Base-by-base conservation (phyloP, 2,113 vertebrate species). In the Platanista minor region DNA sequence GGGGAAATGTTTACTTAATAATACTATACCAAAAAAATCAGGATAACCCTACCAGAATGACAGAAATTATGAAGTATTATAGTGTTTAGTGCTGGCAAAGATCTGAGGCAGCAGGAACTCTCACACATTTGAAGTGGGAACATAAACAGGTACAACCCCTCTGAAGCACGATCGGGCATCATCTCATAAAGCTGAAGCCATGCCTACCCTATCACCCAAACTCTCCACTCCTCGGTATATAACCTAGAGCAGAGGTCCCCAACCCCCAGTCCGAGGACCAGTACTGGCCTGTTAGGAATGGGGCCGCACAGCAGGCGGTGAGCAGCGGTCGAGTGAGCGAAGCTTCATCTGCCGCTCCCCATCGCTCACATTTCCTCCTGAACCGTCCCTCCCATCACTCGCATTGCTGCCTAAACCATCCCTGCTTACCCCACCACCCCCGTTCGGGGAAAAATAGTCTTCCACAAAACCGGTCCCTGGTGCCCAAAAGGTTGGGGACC, bases 321-420 rank as follows among this genome's bases (percentile, higher is more conserved):
- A 49, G 12, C 12, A 14, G 46, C 12, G 0, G 46, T 12, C 0
- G 46, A 14, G 14, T 0, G 49, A 52, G 49, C 14, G 0, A 52
- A 4, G 49, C 49, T 52, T 52, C 49, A 52, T 52, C 14, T 52
- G 49, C 49, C 1, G 14, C 49, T 15, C 49, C 49, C 49, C 49
- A 52, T 15, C 14, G 49, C 49, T 52, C 49, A 4, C 46, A 13
- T 49, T 49, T 49, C 46, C 46, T 49, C 46, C 49, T 49, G 49
- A 49, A 49, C 49, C 49, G 0, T 49, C 49, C 13, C 49, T 49
- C 49, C 49, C 49, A 49, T 49, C 13, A 49, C 49, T 49, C 49
- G 4, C 12, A 49, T 49, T 52, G 15, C 52, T 6, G 52, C 52
- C 52, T 52, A 18, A 52, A 52, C 52, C 52, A 18, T 52, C 52